Evolutionary conservation across 2,797 vertebrate genomes (phyloP), one percentile per base, ranked within the genome.

Genomic region (Aldrovandia affinis): DNA sequence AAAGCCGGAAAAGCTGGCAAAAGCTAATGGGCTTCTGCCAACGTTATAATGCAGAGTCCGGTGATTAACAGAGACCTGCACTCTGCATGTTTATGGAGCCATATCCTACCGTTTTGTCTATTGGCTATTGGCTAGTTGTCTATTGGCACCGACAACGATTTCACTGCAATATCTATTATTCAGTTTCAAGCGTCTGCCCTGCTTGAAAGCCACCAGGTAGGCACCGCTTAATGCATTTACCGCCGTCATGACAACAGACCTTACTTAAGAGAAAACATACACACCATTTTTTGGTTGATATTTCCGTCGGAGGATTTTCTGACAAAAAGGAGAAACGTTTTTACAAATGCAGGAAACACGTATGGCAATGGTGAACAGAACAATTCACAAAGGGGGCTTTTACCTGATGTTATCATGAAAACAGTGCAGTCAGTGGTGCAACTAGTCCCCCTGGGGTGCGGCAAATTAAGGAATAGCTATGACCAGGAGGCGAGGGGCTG

Each of bases 21-120:
- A 83, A 75, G 36, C 39, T 33, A 83, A 36, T 65, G 77, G 81
- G 80, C 81, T 6, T 57, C 87, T 89, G 88, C 85, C 89, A 88
- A 87, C 84, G 84, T 82, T 50, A 87, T 85, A 87, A 88, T 30
- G 89, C 86, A 78, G 86, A 89, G 82, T 85, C 81, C 85, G 42
- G 84, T 88, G 87, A 89, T 91, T 89, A 92, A 87, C 85, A 68
- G 57, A 82, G 84, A 88, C 87, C 89, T 82, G 33, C 59, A 44
- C 59, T 25, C 73, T 44, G n/a, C 30, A 10, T 54, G 75, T 70
- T 33, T 63, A 18, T 78, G 5, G 42, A 61, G 42, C 75, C 42
- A 54, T 61, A 54, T 47, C 25, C 30, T 30, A 39, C 18, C 44
- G 42, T 78, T 57, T 80, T 61, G n/a, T 61, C 50, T 12, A 52